Conservation (phyloP, 1,140 invertebrate genomes). For the Pomacea maculata region DNA sequence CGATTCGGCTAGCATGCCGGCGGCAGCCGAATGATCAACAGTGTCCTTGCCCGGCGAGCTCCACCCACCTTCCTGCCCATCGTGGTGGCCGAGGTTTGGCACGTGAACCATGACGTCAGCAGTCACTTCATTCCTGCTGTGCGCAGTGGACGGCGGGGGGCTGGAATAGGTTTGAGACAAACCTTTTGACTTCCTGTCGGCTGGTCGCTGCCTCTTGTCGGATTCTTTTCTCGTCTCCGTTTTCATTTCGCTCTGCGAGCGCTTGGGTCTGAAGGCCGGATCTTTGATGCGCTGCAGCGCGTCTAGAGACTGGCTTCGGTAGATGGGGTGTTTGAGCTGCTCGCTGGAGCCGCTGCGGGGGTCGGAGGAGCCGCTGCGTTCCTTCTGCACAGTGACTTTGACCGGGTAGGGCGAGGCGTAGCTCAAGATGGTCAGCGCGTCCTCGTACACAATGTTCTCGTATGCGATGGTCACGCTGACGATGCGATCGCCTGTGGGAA, state of each 20-base stretch:
- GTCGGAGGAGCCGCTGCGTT: slow-evolving; percentile 22
- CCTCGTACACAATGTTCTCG: slow-evolving; percentile 87
- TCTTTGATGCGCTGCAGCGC: slow-evolving; percentile 62
- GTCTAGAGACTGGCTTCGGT: slow-evolving; percentile 76
- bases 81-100: background rate
- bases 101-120: slow-evolving; percentile 17
- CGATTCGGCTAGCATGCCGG: too few species aligned
- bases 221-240: slow-evolving; percentile 27
- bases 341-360: slow-evolving; percentile 28
- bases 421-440: slow-evolving; percentile 87
- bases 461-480: slow-evolving; percentile 86
- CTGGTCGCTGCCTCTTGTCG: slow-evolving; percentile 6
- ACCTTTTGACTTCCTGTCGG: slow-evolving; percentile 2
- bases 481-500: slow-evolving; percentile 82
- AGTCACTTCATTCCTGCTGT: background rate
- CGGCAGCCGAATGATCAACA: too few species aligned
- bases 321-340: slow-evolving; percentile 71
- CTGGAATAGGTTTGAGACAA: background rate
- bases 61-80: too few species aligned
- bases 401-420: slow-evolving; percentile 93
- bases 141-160: background rate
- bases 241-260: slow-evolving; percentile 51
- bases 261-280: slow-evolving; percentile 36
- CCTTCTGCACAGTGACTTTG: slow-evolving; percentile 52
- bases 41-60: too few species aligned